Percentiles rank a stretch among this genome's conserved stretches.
Evolutionary conservation across 1,140 invertebrate genomes (phyloP).

Genomic region (Trachymyrmex septentrionalis): DNA sequence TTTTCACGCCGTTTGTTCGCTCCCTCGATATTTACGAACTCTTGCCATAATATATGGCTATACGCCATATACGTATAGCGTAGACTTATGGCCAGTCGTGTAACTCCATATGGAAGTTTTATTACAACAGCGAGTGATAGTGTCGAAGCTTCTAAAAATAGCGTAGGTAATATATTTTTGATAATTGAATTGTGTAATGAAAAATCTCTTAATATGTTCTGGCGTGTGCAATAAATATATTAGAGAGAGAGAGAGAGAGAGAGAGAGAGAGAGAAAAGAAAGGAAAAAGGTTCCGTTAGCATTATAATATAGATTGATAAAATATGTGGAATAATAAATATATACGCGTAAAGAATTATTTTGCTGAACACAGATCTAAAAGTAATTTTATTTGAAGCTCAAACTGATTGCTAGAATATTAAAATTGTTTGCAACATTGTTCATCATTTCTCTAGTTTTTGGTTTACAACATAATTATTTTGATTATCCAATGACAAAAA

Average conservation of each 20-base stretch:
- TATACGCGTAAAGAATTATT: too few species aligned
- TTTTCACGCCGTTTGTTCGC: conserved; percentile 66
- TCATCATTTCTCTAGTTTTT: too few species aligned
- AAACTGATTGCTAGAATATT: too few species aligned
- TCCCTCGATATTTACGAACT: conserved; percentile 69
- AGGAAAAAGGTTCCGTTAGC: not conserved
- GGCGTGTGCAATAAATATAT: not conserved
- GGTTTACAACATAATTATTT: too few species aligned
- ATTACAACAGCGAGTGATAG: conserved; percentile 42
- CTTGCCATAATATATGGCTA: conserved; percentile 60
- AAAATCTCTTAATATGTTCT: not conserved
- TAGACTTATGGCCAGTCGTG: conserved; percentile 53
- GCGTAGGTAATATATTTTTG: not conserved
- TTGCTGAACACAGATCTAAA: too few species aligned
- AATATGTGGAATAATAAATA: not conserved
- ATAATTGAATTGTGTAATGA: not conserved
- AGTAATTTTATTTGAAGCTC: too few species aligned
- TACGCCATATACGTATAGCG: conserved; percentile 37
- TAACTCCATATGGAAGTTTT: conserved; percentile 60
- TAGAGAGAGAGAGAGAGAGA: not conserved
- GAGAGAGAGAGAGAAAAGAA: not conserved
- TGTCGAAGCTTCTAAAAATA: not conserved
- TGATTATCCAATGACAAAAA: too few species aligned
- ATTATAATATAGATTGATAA: not conserved
- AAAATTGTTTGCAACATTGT: too few species aligned